phyloP scores from a whole-genome alignment of 2,797 vertebrate species.

The Acanthornis magna region DNA sequence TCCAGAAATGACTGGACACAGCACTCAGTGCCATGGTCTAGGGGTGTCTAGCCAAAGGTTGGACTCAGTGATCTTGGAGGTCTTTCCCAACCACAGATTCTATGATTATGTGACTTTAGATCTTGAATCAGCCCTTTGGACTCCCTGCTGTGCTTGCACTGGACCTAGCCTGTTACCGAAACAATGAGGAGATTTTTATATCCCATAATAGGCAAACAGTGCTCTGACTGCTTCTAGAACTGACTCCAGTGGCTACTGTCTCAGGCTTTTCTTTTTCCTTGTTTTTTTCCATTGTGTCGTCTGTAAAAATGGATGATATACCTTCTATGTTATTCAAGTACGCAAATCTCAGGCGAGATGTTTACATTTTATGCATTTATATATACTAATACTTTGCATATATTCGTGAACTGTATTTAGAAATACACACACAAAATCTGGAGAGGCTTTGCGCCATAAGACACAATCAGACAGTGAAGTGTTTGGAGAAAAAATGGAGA shows the following conservation, averaged over 20 bases:
- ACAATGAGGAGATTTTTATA: not conserved
- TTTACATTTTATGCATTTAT: not conserved
- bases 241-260: not conserved
- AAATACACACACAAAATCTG: not conserved
- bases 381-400: not conserved
- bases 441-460: not conserved
- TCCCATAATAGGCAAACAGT: not conserved
- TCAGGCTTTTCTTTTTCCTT: not conserved
- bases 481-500: not conserved
- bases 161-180: not conserved
- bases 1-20: not conserved
- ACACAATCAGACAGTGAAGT: not conserved
- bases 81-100: not conserved
- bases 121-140: not conserved
- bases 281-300: not conserved
- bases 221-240: not conserved
- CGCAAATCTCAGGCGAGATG: not conserved
- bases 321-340: not conserved
- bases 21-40: not conserved
- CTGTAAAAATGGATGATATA: not conserved
- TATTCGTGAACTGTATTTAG: not conserved
- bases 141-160: not conserved
- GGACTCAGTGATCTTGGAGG: not conserved
- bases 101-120: not conserved
- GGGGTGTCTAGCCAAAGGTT: fast-evolving